Evolutionary conservation across 1,140 invertebrate species (phyloP), one percentile per base, ranked within the genome.

Genomic region (Artemia franciscana): DNA sequence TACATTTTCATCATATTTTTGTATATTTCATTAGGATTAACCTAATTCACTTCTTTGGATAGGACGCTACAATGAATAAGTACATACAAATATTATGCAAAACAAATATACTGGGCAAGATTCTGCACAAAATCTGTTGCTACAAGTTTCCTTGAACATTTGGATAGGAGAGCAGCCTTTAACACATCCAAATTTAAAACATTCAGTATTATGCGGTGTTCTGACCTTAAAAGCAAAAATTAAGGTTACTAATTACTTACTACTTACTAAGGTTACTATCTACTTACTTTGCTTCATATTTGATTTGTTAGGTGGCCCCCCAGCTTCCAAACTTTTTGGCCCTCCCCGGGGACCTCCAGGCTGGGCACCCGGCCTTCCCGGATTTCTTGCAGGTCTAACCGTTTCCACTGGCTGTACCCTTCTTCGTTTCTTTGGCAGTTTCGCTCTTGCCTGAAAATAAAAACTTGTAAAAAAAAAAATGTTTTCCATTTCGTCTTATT

Each of bases 381-480:
- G 77, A 64, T 78, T 68, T 64, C 79, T 71, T n/a, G 83, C 80
- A 12, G 78, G 72, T 18, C 83, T 72, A 0, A 83, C 82, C 67
- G 85, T 81, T 72, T 89, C 86, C 3, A 88, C 85, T 0, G 88
- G 86, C 28, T 91, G 72, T 21, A 91, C 84, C 23, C 86, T 77
- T 64, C 87, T 74, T 57, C 85, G 76, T 70, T 88, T 85, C 75
- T 91, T 91, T 3, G 88, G 87, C 63, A 91, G 76, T 74, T 91
- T 91, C 62, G 85, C 88, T 62, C 89, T 74, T 15, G 88, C 88
- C 82, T 92, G 79, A 15, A 65, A 25, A 27, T 24, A 24, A n/a
- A 18, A 12, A n/a, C n/a, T n/a, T n/a, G n/a, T n/a, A n/a, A n/a
- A n/a, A n/a, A n/a, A n/a, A n/a, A n/a, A n/a, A n/a, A n/a, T n/a